Conservation (phyloP, 2,888 invertebrate genomes). For the Dolichomitus sp. region DNA sequence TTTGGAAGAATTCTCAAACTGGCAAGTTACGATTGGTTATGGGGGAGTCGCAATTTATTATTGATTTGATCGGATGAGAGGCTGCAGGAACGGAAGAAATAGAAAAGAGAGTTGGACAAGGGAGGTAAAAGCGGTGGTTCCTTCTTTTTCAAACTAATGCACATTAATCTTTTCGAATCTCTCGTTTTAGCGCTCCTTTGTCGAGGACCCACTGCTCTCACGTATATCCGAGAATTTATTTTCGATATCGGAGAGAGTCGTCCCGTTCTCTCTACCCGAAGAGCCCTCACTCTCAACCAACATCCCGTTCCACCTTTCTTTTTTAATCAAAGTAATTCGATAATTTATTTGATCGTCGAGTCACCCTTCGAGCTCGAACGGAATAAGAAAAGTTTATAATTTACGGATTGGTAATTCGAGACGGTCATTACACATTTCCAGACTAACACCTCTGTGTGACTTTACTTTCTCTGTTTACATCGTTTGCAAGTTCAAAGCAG, state of each 20-base stretch:
- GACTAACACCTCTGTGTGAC: conserved; percentile 27
- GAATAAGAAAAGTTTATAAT: conserved; percentile 77
- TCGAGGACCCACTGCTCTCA: conserved; percentile 63
- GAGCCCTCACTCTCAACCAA: conserved; percentile 23
- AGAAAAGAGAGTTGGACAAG: conserved; percentile 27
- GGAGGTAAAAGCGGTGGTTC: conserved; percentile 56
- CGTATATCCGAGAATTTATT: conserved; percentile 71
- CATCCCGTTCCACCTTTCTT: conserved; percentile 69
- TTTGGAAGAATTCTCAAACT: conserved; percentile 56
- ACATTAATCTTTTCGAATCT: conserved; percentile 71
- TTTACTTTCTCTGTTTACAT: conserved; percentile 9
- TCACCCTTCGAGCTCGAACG: conserved; percentile 67
- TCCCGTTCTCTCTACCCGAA: conserved; percentile 25
- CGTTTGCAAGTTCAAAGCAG: not conserved
- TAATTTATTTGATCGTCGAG: conserved; percentile 77
- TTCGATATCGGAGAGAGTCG: conserved; percentile 66
- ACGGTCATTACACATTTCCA: conserved; percentile 68
- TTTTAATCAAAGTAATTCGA: conserved; percentile 80
- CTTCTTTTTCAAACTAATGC: conserved; percentile 67
- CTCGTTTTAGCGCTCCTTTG: conserved; percentile 25
- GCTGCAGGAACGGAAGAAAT: conserved; percentile 23
- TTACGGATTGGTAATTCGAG: conserved; percentile 72
- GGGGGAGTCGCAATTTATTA: conserved; percentile 55
- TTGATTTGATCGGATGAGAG: conserved; percentile 60
- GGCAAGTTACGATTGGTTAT: conserved; percentile 58